Evolutionary conservation across 2,797 vertebrate genomes (phyloP).

Genomic region (Pelobates cultripes): DNA sequence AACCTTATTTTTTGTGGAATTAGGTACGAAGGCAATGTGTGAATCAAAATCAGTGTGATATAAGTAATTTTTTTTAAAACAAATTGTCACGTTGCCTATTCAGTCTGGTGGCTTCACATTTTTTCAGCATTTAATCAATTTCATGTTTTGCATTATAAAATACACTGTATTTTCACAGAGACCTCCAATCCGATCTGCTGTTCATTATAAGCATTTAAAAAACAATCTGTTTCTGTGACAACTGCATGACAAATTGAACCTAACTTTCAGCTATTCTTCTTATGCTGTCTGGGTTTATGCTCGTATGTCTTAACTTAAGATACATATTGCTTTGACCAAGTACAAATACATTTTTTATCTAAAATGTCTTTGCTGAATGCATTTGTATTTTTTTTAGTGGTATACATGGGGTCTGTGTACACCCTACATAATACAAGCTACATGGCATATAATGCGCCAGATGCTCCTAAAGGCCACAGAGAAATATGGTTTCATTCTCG

Average conservation of each 20-base stretch:
- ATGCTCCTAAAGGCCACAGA: too few relatives aligned
- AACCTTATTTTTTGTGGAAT: too few relatives aligned
- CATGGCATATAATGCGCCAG: too few relatives aligned
- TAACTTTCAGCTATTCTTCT: conserved; percentile 5
- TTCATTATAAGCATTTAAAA: conserved; percentile 14
- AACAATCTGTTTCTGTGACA: not conserved
- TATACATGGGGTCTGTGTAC: too few relatives aligned
- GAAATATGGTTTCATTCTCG: too few relatives aligned
- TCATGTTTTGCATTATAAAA: conserved; percentile 22
- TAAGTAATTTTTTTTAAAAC: too few relatives aligned
- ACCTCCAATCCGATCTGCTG: conserved; percentile 15
- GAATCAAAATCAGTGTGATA: too few relatives aligned
- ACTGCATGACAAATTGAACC: conserved; percentile 20
- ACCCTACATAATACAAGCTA: too few relatives aligned
- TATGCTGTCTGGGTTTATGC: not conserved
- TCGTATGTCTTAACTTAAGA: not conserved
- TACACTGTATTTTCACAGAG: not conserved
- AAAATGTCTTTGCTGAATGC: not conserved
- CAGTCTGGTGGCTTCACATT: conserved; percentile 14
- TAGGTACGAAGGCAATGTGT: too few relatives aligned
- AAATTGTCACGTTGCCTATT: too few relatives aligned
- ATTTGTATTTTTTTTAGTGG: too few relatives aligned
- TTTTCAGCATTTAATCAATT: conserved; percentile 12
- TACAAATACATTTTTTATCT: not conserved
- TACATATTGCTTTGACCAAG: not conserved